Evolutionary conservation across 2,888 invertebrate genomes (phyloP).

Genomic region (Argyresthia albistria): DNA sequence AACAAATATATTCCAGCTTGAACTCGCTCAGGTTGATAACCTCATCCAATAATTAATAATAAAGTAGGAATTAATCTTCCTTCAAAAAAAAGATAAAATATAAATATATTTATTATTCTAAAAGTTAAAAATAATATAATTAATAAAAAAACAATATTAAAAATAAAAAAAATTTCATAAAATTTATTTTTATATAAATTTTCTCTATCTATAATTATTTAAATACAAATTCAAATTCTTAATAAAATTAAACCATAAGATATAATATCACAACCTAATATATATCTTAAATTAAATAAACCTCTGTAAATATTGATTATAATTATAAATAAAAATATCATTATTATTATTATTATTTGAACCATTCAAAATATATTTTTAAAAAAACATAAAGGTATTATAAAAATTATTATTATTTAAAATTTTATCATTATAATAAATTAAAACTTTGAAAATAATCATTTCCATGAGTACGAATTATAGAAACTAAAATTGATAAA

Average conservation of each 20-base stretch:
- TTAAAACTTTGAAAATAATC: conserved; percentile 75
- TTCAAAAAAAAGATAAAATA: conserved; percentile 83
- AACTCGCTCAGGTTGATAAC: conserved; percentile 78
- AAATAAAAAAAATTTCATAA: conserved; percentile 63
- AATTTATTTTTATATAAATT: conserved; percentile 49
- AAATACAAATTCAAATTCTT: conserved; percentile 72
- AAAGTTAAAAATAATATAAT: conserved; percentile 72
- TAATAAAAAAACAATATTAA: conserved; percentile 65
- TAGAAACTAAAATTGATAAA: conserved; percentile 72
- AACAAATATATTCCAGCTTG: conserved; percentile 77
- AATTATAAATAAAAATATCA: conserved; percentile 62
- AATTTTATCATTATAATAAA: conserved; percentile 73
- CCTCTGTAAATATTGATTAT: conserved; percentile 34
- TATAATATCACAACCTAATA: conserved; percentile 60
- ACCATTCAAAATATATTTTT: conserved; percentile 67
- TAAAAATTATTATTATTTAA: conserved; percentile 56
- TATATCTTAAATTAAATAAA: conserved; percentile 50
- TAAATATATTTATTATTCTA: conserved; percentile 70
- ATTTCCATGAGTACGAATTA: conserved; percentile 75
- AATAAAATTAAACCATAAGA: conserved; percentile 70
- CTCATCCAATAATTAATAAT: conserved; percentile 78
- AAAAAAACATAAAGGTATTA: conserved; percentile 64
- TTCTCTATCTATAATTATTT: conserved; percentile 73
- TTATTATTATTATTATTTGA: conserved; percentile 60
- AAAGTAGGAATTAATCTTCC: conserved; percentile 77